A percentile compares a stretch with the other conserved stretches of the same genome.
Conservation (phyloP, 2,888 invertebrate genomes). For the Sylvicola fuscatus region DNA sequence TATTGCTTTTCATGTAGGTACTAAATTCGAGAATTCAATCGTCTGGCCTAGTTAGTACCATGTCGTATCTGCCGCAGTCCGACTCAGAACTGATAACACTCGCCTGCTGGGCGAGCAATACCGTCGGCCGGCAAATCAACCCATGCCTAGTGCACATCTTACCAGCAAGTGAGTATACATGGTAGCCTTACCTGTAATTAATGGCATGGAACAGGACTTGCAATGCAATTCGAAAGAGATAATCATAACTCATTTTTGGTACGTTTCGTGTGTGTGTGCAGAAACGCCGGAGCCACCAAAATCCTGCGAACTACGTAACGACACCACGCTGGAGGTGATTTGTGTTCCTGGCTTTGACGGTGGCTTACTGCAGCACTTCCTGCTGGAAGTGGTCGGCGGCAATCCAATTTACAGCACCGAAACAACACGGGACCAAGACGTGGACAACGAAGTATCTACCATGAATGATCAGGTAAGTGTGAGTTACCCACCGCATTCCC, state of each 20-base stretch:
- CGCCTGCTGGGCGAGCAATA: conserved; percentile 75
- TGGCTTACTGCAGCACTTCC: conserved; percentile 61
- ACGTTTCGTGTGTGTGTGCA: conserved; percentile 21
- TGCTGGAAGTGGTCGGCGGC: conserved; percentile 51
- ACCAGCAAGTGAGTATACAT: conserved; percentile 53
- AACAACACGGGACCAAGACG: conserved; percentile 20
- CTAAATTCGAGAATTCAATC: conserved; percentile 27
- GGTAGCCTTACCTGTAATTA: too few species aligned
- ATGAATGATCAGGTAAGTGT: conserved; percentile 39
- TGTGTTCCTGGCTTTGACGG: conserved; percentile 66
- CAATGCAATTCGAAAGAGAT: too few species aligned
- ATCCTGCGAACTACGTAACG: conserved; percentile 50
- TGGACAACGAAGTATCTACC: conserved; percentile 37
- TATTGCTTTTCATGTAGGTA: conserved; percentile 20
- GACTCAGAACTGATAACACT: conserved; percentile 56
- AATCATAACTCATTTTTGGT: too few species aligned
- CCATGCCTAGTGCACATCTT: conserved; percentile 68
- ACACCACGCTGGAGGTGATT: conserved; percentile 41
- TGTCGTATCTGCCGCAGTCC: conserved; percentile 33
- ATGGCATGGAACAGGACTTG: too few species aligned
- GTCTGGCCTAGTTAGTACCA: conserved; percentile 34
- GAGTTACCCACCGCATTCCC: background rate
- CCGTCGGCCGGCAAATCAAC: conserved; percentile 55
- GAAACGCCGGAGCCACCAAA: conserved; percentile 56
- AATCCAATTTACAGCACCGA: conserved; percentile 31